These are phyloP conservation scores for Stichopus horrens DNA, from an alignment of 53 echinoderm and acorn worm species.

Conservation along the genomic window DNA sequence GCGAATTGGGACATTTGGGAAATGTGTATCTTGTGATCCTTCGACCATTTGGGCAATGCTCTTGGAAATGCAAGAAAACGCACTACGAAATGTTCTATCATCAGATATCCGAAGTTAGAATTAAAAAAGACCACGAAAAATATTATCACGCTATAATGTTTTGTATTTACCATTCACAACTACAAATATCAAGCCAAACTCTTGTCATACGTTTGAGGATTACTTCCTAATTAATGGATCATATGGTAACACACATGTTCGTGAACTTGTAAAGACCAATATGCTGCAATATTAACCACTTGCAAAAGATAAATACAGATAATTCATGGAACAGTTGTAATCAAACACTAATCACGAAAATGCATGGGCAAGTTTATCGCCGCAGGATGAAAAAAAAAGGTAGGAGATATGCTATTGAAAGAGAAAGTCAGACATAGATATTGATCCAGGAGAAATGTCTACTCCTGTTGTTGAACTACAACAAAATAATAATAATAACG, in stretches of 20 bases:
- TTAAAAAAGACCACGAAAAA: constrained; percentile 11
- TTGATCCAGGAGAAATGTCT: constrained; percentile 13
- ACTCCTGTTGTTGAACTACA: no score
- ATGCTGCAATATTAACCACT: constrained; percentile 13
- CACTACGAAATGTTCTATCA: not conserved
- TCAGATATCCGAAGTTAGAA: constrained; percentile 14
- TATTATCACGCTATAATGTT: not conserved
- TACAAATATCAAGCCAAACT: not conserved
- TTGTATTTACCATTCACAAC: constrained; percentile 17
- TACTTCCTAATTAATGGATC: constrained; percentile 7
- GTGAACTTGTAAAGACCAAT: not conserved
- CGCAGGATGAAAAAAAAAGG: constrained; percentile 47
- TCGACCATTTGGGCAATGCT: not conserved
- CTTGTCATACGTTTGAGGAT: not conserved
- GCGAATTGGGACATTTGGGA: constrained; percentile 37
- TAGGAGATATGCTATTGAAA: not conserved
- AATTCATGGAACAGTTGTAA: constrained; percentile 1
- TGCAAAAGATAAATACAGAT: not conserved
- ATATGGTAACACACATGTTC: not conserved
- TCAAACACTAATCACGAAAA: constrained; percentile 10
- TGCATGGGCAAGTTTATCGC: constrained; percentile 51
- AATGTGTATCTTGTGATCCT: constrained; percentile 13
- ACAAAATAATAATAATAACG: constrained; percentile 16
- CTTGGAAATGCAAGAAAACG: constrained; percentile 4
- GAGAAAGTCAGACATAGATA: not conserved